Percentiles rank a stretch among this genome's conserved stretches.
These are phyloP conservation scores for Torymus tubicola DNA, from an alignment of 2,888 invertebrate genomes.

Conservation along the genomic window DNA sequence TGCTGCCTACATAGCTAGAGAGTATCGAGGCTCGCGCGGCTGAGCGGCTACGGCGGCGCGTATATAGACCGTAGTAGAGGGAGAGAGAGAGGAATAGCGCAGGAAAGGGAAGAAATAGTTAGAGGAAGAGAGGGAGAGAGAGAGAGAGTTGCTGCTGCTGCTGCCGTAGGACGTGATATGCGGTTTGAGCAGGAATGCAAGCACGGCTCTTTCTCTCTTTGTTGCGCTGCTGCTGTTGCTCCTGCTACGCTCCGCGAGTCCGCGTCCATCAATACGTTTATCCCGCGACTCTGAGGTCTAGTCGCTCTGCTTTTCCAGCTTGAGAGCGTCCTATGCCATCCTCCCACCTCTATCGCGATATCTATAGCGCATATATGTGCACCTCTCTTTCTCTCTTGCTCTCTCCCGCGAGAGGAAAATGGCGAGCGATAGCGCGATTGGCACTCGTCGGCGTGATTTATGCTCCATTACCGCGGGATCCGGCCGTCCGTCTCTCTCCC, in stretches of 20 bases:
- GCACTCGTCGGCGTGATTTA: constrained; percentile 51
- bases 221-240: constrained; percentile 7
- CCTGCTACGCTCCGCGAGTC: constrained; percentile 7
- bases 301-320: constrained; percentile 6
- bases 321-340: background rate
- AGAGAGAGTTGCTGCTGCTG: constrained; percentile 16
- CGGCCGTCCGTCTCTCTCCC: constrained; percentile 8
- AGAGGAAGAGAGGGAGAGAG: constrained; percentile 27
- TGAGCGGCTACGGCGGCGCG: no score
- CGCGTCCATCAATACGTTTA: constrained; percentile 42
- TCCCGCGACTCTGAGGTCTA: constrained; percentile 24
- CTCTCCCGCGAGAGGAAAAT: constrained; percentile 15
- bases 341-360: constrained; percentile 2
- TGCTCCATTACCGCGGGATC: constrained; percentile 36
- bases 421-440: constrained; percentile 44
- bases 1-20: no score
- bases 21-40: no score
- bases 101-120: constrained; percentile 32
- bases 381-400: background rate
- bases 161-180: constrained; percentile 43
- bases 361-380: background rate
- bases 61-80: background rate
- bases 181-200: constrained; percentile 42
- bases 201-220: background rate
- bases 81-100: constrained; percentile 11